phyloP scores from a whole-genome alignment of 1,140 invertebrate species.

The Brachionus asplanchnoidis region DNA sequence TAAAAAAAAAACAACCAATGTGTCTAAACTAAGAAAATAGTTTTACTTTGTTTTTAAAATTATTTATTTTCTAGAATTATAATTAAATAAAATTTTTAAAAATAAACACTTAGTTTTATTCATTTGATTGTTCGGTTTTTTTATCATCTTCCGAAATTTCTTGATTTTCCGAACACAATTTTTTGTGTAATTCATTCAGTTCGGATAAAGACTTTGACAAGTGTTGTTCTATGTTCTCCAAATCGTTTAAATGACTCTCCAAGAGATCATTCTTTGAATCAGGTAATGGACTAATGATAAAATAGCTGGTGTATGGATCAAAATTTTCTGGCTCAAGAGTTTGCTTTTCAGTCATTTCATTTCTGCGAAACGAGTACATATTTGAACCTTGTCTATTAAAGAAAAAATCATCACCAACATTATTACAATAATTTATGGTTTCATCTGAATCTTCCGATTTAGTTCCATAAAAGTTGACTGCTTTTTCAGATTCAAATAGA shows the following conservation, averaged over 20 bases:
- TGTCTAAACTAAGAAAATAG: background rate
- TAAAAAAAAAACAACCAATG: background rate
- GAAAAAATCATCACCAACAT: background rate
- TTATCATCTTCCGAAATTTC: background rate
- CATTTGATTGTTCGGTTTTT: background rate
- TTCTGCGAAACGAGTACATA: background rate
- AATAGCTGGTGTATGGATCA: background rate
- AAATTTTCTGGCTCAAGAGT: background rate
- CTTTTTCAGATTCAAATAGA: background rate
- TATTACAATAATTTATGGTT: background rate
- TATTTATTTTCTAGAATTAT: background rate
- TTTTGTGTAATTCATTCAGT: conserved; percentile 8
- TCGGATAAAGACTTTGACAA: conserved; percentile 31
- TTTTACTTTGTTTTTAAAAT: background rate
- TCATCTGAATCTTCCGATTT: background rate
- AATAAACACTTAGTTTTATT: background rate
- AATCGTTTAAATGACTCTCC: background rate
- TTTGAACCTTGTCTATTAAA: background rate
- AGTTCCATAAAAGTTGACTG: background rate
- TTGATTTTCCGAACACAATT: background rate
- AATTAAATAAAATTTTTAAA: background rate
- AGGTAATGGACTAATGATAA: background rate
- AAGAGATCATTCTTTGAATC: background rate
- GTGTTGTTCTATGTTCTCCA: background rate
- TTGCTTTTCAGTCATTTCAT: background rate